Conservation (phyloP, 2,797 vertebrate species). For the Otolemur crassicaudatus region DNA sequence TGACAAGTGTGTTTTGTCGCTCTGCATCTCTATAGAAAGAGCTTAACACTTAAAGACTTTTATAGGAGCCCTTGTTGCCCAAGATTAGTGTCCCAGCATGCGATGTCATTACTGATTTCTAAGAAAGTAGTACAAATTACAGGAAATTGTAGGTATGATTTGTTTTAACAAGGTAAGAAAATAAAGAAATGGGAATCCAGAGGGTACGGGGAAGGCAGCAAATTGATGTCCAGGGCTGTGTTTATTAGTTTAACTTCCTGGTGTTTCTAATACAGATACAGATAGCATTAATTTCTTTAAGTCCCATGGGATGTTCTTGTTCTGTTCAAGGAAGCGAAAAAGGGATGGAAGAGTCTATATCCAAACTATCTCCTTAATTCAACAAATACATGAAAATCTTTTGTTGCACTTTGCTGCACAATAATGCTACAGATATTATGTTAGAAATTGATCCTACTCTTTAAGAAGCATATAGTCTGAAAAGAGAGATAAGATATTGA, state of each 20-base stretch:
- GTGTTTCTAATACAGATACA: conserved; percentile 23
- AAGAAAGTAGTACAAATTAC: neutral
- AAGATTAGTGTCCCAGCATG: neutral
- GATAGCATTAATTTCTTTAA: neutral
- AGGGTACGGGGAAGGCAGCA: neutral
- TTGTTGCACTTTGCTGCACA: neutral
- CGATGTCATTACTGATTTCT: neutral
- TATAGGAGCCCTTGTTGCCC: neutral
- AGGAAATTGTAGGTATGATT: neutral
- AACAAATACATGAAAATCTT: neutral
- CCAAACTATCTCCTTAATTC: neutral
- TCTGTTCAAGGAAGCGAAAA: conserved; percentile 21
- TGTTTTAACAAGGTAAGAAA: conserved; percentile 38
- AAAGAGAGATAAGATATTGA: neutral
- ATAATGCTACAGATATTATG: neutral
- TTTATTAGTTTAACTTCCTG: neutral
- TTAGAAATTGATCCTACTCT: conserved; percentile 33
- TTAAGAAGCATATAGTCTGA: neutral
- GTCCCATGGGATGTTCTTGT: neutral
- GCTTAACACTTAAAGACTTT: neutral
- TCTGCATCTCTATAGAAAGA: neutral
- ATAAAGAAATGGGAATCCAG: neutral
- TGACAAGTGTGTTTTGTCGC: neutral
- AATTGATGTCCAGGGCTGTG: neutral
- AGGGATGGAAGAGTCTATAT: neutral